Evolutionary conservation across 2,888 invertebrate species (phyloP).

Genomic region (Mythimna vitellina): DNA sequence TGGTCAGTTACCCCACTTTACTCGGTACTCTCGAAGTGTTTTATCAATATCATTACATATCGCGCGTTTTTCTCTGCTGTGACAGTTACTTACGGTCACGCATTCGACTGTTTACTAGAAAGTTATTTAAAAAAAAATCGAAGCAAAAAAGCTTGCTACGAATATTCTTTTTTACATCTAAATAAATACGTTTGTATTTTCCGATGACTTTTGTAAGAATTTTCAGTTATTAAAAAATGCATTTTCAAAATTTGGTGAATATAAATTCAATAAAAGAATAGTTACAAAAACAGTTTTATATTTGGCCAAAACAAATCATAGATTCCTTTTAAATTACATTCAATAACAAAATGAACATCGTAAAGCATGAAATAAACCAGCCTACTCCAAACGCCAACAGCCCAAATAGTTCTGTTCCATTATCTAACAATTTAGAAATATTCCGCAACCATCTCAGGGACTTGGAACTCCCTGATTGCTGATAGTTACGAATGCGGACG

Average conservation of each 20-base stretch:
- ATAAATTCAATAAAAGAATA: neutral
- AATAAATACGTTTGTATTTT: neutral
- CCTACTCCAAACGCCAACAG: constrained; percentile 56
- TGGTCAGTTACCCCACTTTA: too few relatives aligned
- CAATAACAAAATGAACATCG: constrained; percentile 18
- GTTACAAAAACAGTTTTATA: neutral
- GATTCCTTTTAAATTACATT: neutral
- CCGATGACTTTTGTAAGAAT: neutral
- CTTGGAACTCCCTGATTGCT: constrained; percentile 62
- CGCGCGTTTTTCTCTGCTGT: constrained; percentile 8
- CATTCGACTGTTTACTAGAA: constrained; percentile 32
- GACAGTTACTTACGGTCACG: constrained; percentile 29
- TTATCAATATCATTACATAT: constrained; percentile 13
- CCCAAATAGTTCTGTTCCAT: constrained; percentile 67
- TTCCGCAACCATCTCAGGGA: constrained; percentile 70
- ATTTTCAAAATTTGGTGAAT: neutral
- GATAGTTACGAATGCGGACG: constrained; percentile 60
- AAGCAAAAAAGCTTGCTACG: too few relatives aligned
- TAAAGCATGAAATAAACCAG: constrained; percentile 76
- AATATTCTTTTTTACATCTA: neutral
- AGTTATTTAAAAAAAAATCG: neutral
- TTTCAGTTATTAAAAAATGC: neutral
- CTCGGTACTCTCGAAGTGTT: neutral
- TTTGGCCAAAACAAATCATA: neutral
- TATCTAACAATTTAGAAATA: constrained; percentile 68